Evolutionary conservation across 2,113 vertebrate species (phyloP), one percentile per base, ranked within the genome.

Genomic region (Cochlearius cochlearius): DNA sequence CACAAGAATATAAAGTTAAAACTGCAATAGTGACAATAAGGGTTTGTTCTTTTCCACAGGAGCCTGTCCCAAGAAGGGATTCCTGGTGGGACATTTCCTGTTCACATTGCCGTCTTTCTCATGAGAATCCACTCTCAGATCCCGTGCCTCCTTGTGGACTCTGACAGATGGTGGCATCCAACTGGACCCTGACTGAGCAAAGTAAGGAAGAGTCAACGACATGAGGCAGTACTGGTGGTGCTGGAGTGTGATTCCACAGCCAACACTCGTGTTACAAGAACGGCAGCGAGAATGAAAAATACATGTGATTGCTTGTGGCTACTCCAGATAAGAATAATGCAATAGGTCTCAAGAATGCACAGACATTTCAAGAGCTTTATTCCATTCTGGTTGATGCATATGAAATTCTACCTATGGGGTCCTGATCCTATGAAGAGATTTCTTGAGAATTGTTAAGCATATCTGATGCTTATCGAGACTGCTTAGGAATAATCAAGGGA

Each of bases 1-100:
- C 84, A 79, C 74, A 96, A 85, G 91, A 94, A 90, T 95, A 96
- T 90, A 77, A 94, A 89, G 77, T 94, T 88, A 97, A 97, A 94
- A 84, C 74, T 96, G 92, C 91, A 94, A 84, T 74, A 96, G 85
- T 47, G 96, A 96, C 96, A 97, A 96, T 95, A 97, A 95, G 96
- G 84, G 93, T 96, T 97, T 98, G 97, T 98, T 97, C 94, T 98
- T 92, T 98, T 98, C 96, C 97, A 96, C 92, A 96, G 97, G 91
- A 97, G 91, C 80, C 93, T 80, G 96, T 97, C 97, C 55, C 95
- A 97, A 98, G 97, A 97, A 98, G 95, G 85, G 93, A 95, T 96
- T 96, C 98, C 98, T 92, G 80, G 96, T 96, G 98, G 90, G 97
- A 95, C 36, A 72, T 71, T 98, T 98, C 98, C 98, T 98, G 98